phyloP scores from a whole-genome alignment of 2,888 invertebrate genomes.

The Pelosia muscerda region DNA sequence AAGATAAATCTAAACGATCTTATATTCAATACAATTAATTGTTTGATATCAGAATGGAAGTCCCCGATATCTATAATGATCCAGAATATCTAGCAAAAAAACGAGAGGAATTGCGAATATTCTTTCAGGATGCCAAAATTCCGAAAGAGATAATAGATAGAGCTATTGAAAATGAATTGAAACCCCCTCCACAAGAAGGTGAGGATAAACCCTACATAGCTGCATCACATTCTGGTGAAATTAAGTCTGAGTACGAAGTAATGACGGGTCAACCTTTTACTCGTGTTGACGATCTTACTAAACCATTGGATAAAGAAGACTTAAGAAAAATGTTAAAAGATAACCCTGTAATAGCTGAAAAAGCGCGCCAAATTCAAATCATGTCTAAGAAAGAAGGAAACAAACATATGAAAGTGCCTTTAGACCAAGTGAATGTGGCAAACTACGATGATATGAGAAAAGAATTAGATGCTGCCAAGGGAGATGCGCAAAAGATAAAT shows the following conservation, averaged over 20 bases:
- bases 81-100: constrained; percentile 67
- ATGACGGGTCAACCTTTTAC: constrained; percentile 83
- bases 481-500: constrained; percentile 63
- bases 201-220: constrained; percentile 69
- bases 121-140: constrained; percentile 73
- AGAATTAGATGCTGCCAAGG: constrained; percentile 68
- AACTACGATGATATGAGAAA: constrained; percentile 65
- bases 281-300: constrained; percentile 66
- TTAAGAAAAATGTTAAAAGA: constrained; percentile 70
- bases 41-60: constrained; percentile 53
- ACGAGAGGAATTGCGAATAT: constrained; percentile 67
- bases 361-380: constrained; percentile 80
- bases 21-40: constrained; percentile 7
- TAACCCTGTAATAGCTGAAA: constrained; percentile 74
- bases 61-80: constrained; percentile 52
- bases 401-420: constrained; percentile 65
- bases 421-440: constrained; percentile 69
- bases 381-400: constrained; percentile 54
- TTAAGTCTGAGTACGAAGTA: constrained; percentile 78
- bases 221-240: constrained; percentile 68
- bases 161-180: constrained; percentile 77
- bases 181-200: constrained; percentile 59
- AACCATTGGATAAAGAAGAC: constrained; percentile 68
- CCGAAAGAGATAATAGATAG: constrained; percentile 68
- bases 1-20: neutral